phyloP scores from a whole-genome alignment of 2,113 vertebrate species.

The Turnix velox region DNA sequence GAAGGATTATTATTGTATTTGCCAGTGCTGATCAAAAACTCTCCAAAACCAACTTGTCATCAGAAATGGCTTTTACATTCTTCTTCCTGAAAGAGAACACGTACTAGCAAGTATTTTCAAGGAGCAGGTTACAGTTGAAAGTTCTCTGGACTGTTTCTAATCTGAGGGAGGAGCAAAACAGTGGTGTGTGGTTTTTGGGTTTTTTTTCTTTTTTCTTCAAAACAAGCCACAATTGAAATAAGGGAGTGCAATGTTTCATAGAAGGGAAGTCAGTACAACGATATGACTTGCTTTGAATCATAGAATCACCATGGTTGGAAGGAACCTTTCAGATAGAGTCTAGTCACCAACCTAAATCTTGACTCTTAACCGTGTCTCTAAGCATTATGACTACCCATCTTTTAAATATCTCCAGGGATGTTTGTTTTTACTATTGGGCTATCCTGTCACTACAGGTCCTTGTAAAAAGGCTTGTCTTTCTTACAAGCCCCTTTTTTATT shows the following conservation, averaged over 20 bases:
- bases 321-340: too few relatives aligned
- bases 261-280: neutral
- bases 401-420: too few relatives aligned
- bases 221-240: too few relatives aligned
- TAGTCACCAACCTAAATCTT: too few relatives aligned
- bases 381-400: too few relatives aligned
- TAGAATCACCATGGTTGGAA: neutral
- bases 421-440: too few relatives aligned
- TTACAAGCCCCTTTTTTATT: too few relatives aligned
- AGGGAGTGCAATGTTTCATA: neutral
- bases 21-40: neutral
- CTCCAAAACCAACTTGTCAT: neutral
- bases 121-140: neutral
- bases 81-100: neutral
- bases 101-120: neutral
- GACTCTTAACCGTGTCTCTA: too few relatives aligned
- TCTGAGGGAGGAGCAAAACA: neutral
- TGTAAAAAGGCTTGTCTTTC: too few relatives aligned
- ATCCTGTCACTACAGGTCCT: too few relatives aligned
- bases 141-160: neutral
- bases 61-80: neutral
- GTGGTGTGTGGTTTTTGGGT: too few relatives aligned
- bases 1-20: neutral
- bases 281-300: neutral
- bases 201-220: too few relatives aligned